Percentiles rank a stretch among this genome's conserved stretches.
Conservation (phyloP, 2,113 vertebrate genomes). For the Lontra canadensis region DNA sequence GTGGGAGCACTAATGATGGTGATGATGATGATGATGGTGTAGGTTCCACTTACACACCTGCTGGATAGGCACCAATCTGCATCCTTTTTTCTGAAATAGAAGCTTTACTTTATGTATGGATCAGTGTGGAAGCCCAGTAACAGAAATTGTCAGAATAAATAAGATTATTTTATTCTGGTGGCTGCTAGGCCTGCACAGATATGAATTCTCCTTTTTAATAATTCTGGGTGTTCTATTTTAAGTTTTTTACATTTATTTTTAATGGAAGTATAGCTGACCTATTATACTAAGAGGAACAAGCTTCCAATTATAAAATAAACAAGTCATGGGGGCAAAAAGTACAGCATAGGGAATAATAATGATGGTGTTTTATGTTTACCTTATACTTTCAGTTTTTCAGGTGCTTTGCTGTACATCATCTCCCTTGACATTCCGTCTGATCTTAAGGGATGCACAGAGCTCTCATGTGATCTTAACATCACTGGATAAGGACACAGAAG, state of each 20-base stretch:
- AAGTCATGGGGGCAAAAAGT: background rate
- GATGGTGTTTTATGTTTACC: background rate
- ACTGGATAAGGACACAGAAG: background rate
- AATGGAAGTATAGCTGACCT: background rate
- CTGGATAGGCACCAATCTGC: background rate
- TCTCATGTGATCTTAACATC: background rate
- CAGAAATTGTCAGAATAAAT: background rate
- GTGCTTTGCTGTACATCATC: background rate
- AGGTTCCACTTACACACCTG: background rate
- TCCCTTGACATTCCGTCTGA: background rate
- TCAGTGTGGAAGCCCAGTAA: background rate
- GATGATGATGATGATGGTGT: too few relatives aligned
- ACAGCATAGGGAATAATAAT: background rate
- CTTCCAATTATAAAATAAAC: background rate
- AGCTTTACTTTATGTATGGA: background rate
- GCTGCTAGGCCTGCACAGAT: background rate
- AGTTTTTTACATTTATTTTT: background rate
- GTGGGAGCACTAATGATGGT: background rate
- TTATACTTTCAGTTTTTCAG: background rate
- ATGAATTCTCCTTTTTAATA: background rate
- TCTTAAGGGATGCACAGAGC: background rate
- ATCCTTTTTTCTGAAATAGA: background rate
- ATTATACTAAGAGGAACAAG: background rate
- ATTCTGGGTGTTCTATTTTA: background rate
- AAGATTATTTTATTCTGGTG: background rate